These are phyloP conservation scores for Menura novaehollandiae DNA, from an alignment of 2,113 vertebrate genomes.

Conservation along the genomic window DNA sequence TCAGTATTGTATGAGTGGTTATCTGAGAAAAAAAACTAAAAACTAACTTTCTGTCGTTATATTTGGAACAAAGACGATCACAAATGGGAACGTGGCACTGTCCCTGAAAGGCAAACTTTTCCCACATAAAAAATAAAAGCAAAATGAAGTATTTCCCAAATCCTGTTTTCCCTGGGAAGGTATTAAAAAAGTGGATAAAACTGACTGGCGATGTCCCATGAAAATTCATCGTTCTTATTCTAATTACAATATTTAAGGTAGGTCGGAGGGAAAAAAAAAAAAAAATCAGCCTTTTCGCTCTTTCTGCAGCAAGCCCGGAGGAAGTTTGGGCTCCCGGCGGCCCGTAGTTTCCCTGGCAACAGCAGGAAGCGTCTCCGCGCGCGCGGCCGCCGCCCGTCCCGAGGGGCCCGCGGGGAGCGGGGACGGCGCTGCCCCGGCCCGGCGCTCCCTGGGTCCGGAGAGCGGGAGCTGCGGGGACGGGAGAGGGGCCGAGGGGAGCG, in stretches of 20 bases:
- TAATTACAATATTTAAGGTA: rapidly evolving
- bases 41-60: neutral
- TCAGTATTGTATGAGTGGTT: neutral
- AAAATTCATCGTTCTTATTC: neutral
- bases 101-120: neutral
- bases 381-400: too few species aligned
- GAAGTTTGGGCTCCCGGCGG: neutral
- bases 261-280: too few species aligned
- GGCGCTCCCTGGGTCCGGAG: neutral
- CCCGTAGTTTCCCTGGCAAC: conserved; percentile 53
- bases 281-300: rapidly evolving
- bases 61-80: neutral
- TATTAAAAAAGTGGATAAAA: neutral
- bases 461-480: neutral
- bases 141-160: neutral
- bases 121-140: neutral
- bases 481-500: neutral
- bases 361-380: neutral
- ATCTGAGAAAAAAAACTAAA: neutral
- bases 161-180: neutral
- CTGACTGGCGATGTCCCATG: neutral
- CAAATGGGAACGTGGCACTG: rapidly evolving
- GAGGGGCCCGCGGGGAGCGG: neutral
- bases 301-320: neutral
- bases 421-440: neutral